Conservation (phyloP, 2,888 invertebrate species). For the Dexiosoma caninum region DNA sequence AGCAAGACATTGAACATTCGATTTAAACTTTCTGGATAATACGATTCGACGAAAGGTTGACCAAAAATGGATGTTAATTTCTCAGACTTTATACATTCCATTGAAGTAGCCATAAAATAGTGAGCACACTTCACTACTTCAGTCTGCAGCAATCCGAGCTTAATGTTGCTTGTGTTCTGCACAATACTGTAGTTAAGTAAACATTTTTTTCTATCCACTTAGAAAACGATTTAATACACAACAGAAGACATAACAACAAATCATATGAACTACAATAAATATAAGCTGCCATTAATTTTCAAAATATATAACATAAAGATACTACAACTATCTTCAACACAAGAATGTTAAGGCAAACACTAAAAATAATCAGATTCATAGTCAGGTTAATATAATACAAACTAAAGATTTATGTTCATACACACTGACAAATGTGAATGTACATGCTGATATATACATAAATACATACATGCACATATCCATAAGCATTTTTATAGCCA, state of each 20-base stretch:
- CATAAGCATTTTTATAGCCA: background rate
- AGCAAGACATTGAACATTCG: no score
- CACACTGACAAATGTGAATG: background rate
- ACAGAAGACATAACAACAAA: conserved; percentile 8
- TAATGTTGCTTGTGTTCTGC: no score
- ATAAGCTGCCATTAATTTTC: background rate
- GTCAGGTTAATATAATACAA: conserved; percentile 11
- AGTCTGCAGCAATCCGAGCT: no score
- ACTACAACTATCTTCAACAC: background rate
- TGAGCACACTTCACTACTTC: no score
- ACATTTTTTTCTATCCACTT: background rate
- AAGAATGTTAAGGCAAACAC: background rate
- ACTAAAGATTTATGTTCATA: background rate
- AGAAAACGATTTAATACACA: background rate
- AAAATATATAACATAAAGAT: conserved; percentile 13
- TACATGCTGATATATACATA: background rate
- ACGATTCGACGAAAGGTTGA: no score
- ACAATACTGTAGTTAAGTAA: background rate
- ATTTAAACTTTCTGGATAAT: no score
- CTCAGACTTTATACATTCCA: no score
- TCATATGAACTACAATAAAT: background rate
- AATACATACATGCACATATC: background rate
- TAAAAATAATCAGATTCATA: conserved; percentile 12
- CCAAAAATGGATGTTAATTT: no score
- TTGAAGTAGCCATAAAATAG: no score